These are phyloP conservation scores for Euschistus heros DNA, from an alignment of 1,140 invertebrate species.

Conservation along the genomic window DNA sequence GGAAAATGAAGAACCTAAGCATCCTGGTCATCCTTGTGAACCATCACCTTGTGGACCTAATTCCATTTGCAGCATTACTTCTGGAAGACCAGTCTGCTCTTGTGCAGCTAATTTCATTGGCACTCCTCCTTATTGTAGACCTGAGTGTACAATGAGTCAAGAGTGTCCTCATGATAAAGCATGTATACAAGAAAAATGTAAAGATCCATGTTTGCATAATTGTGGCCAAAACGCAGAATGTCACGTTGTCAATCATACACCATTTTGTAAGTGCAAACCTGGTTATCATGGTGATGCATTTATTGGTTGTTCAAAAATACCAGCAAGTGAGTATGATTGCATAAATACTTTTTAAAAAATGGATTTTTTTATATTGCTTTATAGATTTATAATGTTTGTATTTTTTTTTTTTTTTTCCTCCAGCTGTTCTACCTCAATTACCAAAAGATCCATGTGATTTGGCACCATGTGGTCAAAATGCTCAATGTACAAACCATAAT, in stretches of 20 bases:
- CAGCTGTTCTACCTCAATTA: slow-evolving; percentile 32
- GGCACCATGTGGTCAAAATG: slow-evolving; percentile 72
- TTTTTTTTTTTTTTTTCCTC: slow-evolving; percentile 20
- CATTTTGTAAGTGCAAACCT: slow-evolving; percentile 62
- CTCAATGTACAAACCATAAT: slow-evolving; percentile 57
- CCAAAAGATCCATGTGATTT: slow-evolving; percentile 57
- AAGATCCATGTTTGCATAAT: slow-evolving; percentile 57
- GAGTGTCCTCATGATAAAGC: slow-evolving; percentile 54
- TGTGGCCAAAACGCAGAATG: slow-evolving; percentile 73
- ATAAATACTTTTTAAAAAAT: background rate
- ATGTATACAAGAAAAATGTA: slow-evolving; percentile 69
- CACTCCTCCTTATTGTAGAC: slow-evolving; percentile 45
- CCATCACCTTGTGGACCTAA: slow-evolving; percentile 76
- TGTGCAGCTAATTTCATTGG: slow-evolving; percentile 52
- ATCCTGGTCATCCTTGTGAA: slow-evolving; percentile 51
- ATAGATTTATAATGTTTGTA: slow-evolving; percentile 9
- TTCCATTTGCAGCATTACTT: slow-evolving; percentile 70
- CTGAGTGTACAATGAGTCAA: slow-evolving; percentile 46
- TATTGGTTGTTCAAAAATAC: slow-evolving; percentile 53
- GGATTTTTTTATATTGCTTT: background rate
- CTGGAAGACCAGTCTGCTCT: slow-evolving; percentile 63
- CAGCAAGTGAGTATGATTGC: slow-evolving; percentile 31
- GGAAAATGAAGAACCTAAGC: slow-evolving; percentile 33
- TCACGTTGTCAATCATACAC: slow-evolving; percentile 66
- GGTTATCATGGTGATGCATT: slow-evolving; percentile 74